Conservation (phyloP, 2,888 invertebrate genomes). For the Halocaridina rubra region DNA sequence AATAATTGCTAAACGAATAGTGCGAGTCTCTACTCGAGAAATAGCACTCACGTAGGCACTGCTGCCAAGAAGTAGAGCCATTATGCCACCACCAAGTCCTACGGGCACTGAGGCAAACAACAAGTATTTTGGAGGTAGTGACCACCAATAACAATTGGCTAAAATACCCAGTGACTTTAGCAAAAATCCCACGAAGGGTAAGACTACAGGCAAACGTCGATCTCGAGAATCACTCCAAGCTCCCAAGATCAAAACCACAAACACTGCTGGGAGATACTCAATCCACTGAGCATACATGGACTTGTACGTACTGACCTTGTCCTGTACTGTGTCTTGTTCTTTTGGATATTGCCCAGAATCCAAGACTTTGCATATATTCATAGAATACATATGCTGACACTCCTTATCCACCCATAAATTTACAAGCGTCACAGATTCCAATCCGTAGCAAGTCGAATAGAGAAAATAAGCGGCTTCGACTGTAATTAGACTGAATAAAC, state of each 20-base stretch:
- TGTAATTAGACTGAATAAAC: neutral
- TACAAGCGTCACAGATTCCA: neutral
- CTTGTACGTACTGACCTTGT: neutral
- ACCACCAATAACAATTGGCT: neutral
- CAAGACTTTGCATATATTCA: neutral
- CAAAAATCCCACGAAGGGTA: neutral
- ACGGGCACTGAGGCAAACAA: neutral
- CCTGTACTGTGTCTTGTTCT: slow-evolving; percentile 13
- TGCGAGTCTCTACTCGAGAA: neutral
- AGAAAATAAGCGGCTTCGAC: neutral
- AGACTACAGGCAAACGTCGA: neutral
- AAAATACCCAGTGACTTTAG: neutral
- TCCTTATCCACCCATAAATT: slow-evolving; percentile 12
- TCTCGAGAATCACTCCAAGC: slow-evolving; percentile 16
- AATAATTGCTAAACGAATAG: neutral
- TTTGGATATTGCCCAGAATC: neutral
- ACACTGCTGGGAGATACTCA: neutral
- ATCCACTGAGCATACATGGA: neutral
- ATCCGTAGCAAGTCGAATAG: neutral
- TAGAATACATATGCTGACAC: neutral
- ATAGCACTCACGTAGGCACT: neutral
- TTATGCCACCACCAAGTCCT: neutral
- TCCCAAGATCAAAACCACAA: slow-evolving; percentile 11
- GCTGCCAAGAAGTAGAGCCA: neutral
- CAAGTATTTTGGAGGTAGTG: neutral